A percentile compares a stretch with the other conserved stretches of the same genome.
Conservation (phyloP, 2,113 vertebrate genomes). For the Cheilinus undulatus region DNA sequence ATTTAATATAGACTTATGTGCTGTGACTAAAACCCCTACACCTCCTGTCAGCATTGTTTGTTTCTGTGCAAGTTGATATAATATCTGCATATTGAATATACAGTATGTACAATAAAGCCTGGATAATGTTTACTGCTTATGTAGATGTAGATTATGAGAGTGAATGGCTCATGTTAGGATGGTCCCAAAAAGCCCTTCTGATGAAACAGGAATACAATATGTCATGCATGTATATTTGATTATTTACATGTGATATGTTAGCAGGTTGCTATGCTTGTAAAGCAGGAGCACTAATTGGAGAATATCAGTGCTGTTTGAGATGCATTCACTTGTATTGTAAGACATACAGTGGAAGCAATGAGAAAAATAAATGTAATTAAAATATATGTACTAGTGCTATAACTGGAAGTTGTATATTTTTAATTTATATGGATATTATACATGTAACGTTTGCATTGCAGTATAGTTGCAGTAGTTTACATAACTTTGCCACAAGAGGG, state of each 20-base stretch:
- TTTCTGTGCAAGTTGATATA: conserved; percentile 62
- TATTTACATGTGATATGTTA: conserved; percentile 62
- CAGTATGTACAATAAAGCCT: conserved; percentile 71
- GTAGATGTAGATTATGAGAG: conserved; percentile 41
- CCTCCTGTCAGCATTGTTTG: conserved; percentile 32
- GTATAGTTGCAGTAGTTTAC: conserved; percentile 6
- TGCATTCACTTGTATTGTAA: conserved; percentile 10
- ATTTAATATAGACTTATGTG: conserved; percentile 42
- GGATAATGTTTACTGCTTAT: conserved; percentile 56
- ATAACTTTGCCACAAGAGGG: conserved; percentile 45
- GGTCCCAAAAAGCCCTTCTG: conserved; percentile 70
- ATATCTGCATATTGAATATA: conserved; percentile 62
- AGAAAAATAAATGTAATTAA: conserved; percentile 3
- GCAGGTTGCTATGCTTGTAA: conserved; percentile 25
- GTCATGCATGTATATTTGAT: conserved; percentile 66
- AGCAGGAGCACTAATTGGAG: conserved; percentile 2
- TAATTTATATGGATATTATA: conserved; percentile 1
- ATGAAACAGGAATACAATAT: conserved; percentile 64
- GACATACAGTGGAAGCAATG: conserved; percentile 1
- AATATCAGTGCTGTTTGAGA: conserved; percentile 12
- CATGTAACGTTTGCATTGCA: conserved; percentile 17
- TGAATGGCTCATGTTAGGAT: conserved; percentile 57
- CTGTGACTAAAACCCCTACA: conserved; percentile 40
- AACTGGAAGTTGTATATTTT: conserved; percentile 11
- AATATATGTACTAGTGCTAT: conserved; percentile 8